phyloP scores from a whole-genome alignment of 2,888 invertebrate species.

The Pinctada fucata region DNA sequence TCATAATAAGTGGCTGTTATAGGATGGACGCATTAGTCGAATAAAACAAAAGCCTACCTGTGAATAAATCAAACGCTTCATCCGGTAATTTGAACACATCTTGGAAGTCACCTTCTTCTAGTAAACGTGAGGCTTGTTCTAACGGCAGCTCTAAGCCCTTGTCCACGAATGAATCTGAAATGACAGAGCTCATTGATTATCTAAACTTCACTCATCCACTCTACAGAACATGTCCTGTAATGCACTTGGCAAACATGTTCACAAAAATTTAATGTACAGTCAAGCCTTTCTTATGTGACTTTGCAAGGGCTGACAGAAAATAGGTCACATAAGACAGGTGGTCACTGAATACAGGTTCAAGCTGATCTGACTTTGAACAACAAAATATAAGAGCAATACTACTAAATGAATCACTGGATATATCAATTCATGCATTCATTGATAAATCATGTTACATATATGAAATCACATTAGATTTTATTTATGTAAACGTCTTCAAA shows the following conservation, averaged over 20 bases:
- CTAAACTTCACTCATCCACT: constrained; percentile 8
- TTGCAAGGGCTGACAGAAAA: no score
- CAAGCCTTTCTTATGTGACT: no score
- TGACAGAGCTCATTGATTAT: background rate
- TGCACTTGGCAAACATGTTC: constrained; percentile 19
- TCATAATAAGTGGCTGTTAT: background rate
- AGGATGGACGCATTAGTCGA: background rate
- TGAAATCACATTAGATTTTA: background rate
- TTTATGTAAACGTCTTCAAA: no score
- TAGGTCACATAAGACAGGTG: no score
- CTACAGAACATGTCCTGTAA: constrained; percentile 4
- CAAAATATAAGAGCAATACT: no score
- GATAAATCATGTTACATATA: background rate
- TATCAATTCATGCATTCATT: no score
- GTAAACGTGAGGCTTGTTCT: constrained; percentile 81
- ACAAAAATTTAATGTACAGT: no score
- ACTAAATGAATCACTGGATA: background rate
- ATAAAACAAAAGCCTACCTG: constrained; percentile 76
- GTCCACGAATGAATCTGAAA: background rate
- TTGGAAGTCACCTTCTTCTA: constrained; percentile 84
- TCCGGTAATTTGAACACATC: constrained; percentile 88
- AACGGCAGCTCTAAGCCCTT: constrained; percentile 79
- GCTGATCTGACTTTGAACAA: no score
- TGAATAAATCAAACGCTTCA: constrained; percentile 89
- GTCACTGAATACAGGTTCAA: no score